Evolutionary conservation across 2,113 vertebrate species (phyloP), one percentile per base, ranked within the genome.

Genomic region (Octodon degus): DNA sequence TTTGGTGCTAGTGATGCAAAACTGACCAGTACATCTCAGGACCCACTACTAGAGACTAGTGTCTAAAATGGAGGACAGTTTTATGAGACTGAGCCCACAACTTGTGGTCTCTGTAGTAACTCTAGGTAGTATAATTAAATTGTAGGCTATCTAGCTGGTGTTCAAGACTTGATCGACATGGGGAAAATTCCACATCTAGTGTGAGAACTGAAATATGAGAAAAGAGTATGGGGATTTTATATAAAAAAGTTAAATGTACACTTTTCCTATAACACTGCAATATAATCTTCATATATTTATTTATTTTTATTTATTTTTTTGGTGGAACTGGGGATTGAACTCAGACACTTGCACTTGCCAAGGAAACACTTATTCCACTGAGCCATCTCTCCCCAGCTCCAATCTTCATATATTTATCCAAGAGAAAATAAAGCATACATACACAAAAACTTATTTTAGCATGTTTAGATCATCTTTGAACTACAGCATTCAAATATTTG

Each of bases 351-450:
- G n/a, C n/a, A n/a, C n/a, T n/a, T n/a, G n/a, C n/a, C n/a, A n/a
- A n/a, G n/a, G n/a, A n/a, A n/a, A n/a, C n/a, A n/a, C n/a, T n/a
- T n/a, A n/a, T n/a, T n/a, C n/a, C n/a, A n/a, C n/a, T n/a, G n/a
- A n/a, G n/a, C n/a, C n/a, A n/a, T n/a, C n/a, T n/a, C n/a, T n/a
- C n/a, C n/a, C n/a, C n/a, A n/a, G n/a, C n/a, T n/a, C n/a, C n/a
- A 19, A 70, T 5, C 30, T 12, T 89, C 76, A 77, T 3, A 22
- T 86, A 83, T 93, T 89, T 24, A 92, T 60, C 24, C 27, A 90
- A 86, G 65, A 47, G 40, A 91, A 96, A 95, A 85, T 32, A 95
- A 91, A 92, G 50, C 43, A 74, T 67, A 47, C 20, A 53, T 40
- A 17, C 30, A 47, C 74, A 37, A 96, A 77, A 67, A 85, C 16